phyloP scores from a whole-genome alignment of 2,113 vertebrate genomes.

The Salvator merianae region DNA sequence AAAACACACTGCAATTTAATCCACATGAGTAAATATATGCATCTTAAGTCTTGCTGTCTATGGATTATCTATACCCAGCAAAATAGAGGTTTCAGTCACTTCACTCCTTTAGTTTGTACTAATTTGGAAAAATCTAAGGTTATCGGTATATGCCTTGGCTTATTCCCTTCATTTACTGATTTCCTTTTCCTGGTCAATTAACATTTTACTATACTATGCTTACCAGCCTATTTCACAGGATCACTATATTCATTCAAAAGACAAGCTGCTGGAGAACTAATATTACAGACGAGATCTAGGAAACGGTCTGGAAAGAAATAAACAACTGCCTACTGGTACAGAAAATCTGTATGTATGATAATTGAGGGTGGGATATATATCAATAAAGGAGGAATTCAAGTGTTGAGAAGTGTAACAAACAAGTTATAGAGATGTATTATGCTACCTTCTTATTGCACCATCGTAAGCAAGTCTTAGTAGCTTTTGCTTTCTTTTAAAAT shows the following conservation, averaged over 20 bases:
- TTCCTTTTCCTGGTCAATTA: constrained; percentile 68
- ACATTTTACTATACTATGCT: constrained; percentile 54
- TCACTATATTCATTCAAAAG: constrained; percentile 20
- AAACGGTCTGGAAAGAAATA: not conserved
- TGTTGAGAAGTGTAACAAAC: not conserved
- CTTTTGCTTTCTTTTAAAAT: not conserved
- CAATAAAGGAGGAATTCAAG: not conserved
- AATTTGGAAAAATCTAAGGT: constrained; percentile 66
- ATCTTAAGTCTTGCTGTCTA: constrained; percentile 67
- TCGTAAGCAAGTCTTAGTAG: not conserved
- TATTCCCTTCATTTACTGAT: constrained; percentile 68
- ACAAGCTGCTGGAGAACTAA: constrained; percentile 7
- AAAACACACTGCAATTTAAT: constrained; percentile 61
- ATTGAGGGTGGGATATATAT: not conserved
- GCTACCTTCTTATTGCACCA: not conserved
- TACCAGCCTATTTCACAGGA: constrained; percentile 33
- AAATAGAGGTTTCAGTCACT: constrained; percentile 66
- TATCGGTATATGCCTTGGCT: constrained; percentile 67
- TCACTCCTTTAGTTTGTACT: constrained; percentile 70
- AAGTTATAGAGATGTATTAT: not conserved
- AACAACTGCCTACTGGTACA: fast-evolving
- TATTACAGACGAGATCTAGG: not conserved
- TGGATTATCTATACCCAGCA: constrained; percentile 63
- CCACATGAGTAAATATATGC: constrained; percentile 64
- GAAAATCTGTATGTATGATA: not conserved